Conservation (phyloP, 2,888 invertebrate species). For the Belgica antarctica region DNA sequence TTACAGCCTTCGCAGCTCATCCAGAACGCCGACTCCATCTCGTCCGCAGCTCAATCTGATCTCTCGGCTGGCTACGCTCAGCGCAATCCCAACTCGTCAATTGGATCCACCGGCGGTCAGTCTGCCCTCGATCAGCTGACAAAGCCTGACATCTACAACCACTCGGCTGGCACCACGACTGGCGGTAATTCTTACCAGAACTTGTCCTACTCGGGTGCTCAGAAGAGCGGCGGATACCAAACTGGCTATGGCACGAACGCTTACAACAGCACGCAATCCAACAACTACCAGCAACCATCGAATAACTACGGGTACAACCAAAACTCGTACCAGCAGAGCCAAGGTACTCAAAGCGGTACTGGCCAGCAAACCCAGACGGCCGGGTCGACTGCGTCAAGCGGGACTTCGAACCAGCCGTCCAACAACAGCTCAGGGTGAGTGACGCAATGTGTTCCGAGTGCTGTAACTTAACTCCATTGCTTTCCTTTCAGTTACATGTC, state of each 20-base stretch:
- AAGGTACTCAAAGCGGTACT: constrained; percentile 27
- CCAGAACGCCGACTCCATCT: constrained; percentile 38
- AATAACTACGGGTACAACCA: constrained; percentile 52
- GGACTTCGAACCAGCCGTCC: neutral
- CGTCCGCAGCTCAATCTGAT: constrained; percentile 48
- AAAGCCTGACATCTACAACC: constrained; percentile 53
- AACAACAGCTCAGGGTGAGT: constrained; percentile 33
- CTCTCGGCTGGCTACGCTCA: constrained; percentile 51
- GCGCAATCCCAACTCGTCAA: constrained; percentile 48
- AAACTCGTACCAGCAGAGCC: constrained; percentile 53
- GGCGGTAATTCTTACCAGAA: constrained; percentile 51
- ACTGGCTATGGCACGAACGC: constrained; percentile 52
- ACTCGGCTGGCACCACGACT: constrained; percentile 49
- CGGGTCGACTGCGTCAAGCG: constrained; percentile 22
- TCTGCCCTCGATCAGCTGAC: constrained; percentile 52
- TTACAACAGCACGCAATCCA: constrained; percentile 52
- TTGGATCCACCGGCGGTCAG: constrained; percentile 47
- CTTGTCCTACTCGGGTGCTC: constrained; percentile 48
- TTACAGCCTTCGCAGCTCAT: constrained; percentile 53
- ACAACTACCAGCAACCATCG: constrained; percentile 52
- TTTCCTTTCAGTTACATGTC: constrained; percentile 54
- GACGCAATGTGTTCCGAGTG: constrained; percentile 17
- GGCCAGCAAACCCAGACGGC: constrained; percentile 21
- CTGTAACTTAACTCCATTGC: too few relatives aligned
- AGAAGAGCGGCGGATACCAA: constrained; percentile 51